Evolutionary conservation across 2,113 vertebrate genomes (phyloP), one percentile per base, ranked within the genome.

Genomic region (Marmota monax): DNA sequence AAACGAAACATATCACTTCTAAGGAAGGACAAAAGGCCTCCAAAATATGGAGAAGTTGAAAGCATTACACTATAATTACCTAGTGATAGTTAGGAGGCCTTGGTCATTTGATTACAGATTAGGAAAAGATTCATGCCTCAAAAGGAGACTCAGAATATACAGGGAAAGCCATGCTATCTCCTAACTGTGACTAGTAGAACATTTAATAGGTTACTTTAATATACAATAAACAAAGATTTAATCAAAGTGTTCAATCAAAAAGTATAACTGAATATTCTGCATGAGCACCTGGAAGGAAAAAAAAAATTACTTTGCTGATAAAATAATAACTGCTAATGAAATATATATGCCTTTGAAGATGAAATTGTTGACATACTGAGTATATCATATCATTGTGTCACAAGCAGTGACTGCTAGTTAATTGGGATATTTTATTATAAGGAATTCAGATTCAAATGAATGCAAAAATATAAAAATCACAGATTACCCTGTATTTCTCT

Each of bases 361-460:
- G 80, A 96, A 97, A 97, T 78, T 92, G 61, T 96, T 90, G 92
- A 96, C 65, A 96, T 87, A 95, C 58, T 63, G 77, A 97, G 76
- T 80, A 89, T 65, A 89, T 65, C 67, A 67, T 87, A 86, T 88
- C 93, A 95, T 96, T 97, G 97, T 98, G 94, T 96, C 95, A 93
- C 32, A 91, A 96, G 89, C 91, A 94, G 37, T 89, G 92, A 92
- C 93, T 96, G 74, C 65, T 93, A 79, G 87, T 94, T 97, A 95
- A 97, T 95, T 96, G 86, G 65, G 61, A 88, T 94, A 96, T 96
- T 95, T 97, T 97, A 96, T 92, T 84, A 92, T 48, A 94, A 97
- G 89, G 86, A 96, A 98, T 97, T 96, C 93, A 98, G 86, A 97
- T 97, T 98, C 95, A 97, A 97, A 97, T 96, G 74, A 97, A 94